Percentiles rank a stretch among this genome's conserved stretches.
These are phyloP conservation scores for Eira barbara DNA, from an alignment of 2,113 vertebrate species.

Conservation along the genomic window DNA sequence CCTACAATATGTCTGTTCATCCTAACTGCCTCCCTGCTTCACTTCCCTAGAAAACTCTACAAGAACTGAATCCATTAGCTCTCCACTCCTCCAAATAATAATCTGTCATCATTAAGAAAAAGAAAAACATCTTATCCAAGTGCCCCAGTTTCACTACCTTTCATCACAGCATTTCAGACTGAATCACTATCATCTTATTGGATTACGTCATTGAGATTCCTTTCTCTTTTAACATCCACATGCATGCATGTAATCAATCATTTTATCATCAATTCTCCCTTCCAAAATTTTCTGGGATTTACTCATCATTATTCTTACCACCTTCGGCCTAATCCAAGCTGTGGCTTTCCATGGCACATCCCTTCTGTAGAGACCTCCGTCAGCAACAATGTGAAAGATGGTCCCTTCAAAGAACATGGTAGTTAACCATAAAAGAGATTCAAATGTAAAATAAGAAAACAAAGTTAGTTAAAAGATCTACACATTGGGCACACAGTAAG, in stretches of 20 bases:
- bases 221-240: not conserved
- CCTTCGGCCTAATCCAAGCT: not conserved
- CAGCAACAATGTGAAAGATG: not conserved
- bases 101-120: not conserved
- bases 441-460: not conserved
- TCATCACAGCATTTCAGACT: not conserved
- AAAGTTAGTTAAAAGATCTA: slow-evolving; percentile 18
- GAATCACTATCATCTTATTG: not conserved
- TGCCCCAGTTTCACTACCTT: not conserved
- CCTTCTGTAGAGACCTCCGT: not conserved
- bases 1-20: not conserved
- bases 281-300: not conserved
- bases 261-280: not conserved
- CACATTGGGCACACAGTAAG: not conserved
- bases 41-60: not conserved
- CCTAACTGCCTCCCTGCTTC: not conserved
- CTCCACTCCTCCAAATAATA: not conserved
- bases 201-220: not conserved
- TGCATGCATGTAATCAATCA: not conserved
- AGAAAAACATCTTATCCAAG: not conserved
- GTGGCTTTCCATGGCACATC: not conserved
- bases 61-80: not conserved
- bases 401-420: not conserved
- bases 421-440: not conserved
- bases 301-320: not conserved